Percentiles rank a stretch among this genome's conserved stretches.
These are phyloP conservation scores for Salarias fasciatus DNA, from an alignment of 2,797 vertebrate species.

Conservation along the genomic window DNA sequence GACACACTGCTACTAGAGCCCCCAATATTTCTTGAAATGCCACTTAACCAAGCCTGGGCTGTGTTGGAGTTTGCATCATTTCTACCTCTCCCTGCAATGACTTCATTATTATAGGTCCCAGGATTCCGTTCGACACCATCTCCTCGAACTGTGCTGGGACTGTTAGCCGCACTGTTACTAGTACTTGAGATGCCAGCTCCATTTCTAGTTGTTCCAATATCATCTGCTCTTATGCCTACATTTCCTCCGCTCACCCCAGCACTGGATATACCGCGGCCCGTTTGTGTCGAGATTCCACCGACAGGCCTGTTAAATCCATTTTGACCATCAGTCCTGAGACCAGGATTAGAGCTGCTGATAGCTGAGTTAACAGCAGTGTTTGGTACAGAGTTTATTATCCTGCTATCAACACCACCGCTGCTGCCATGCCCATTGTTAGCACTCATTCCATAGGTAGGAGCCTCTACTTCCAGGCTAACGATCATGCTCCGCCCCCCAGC, in stretches of 20 bases:
- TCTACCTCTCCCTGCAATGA: conserved; percentile 33
- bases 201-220: conserved; percentile 40
- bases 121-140: conserved; percentile 33
- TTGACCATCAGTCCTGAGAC: conserved; percentile 34
- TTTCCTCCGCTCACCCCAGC: conserved; percentile 30
- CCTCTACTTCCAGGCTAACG: conserved; percentile 82
- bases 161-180: conserved; percentile 30
- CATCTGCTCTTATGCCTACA: conserved; percentile 46
- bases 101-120: conserved; percentile 59
- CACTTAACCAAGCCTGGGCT: conserved; percentile 36
- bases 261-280: conserved; percentile 32
- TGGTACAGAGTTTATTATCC: conserved; percentile 34
- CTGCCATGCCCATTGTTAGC: conserved; percentile 14
- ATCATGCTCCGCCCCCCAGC: conserved; percentile 84
- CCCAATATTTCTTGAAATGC: conserved; percentile 39
- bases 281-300: conserved; percentile 47
- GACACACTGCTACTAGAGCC: conserved; percentile 36
- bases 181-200: conserved; percentile 15
- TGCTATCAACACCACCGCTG: conserved; percentile 33
- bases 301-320: conserved; percentile 46
- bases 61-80: conserved; percentile 29
- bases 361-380: conserved; percentile 31
- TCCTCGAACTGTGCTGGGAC: conserved; percentile 37
- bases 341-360: conserved; percentile 51
- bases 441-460: conserved; percentile 77